phyloP scores from a whole-genome alignment of 1,140 invertebrate genomes.

The Temnothorax longispinosus region DNA sequence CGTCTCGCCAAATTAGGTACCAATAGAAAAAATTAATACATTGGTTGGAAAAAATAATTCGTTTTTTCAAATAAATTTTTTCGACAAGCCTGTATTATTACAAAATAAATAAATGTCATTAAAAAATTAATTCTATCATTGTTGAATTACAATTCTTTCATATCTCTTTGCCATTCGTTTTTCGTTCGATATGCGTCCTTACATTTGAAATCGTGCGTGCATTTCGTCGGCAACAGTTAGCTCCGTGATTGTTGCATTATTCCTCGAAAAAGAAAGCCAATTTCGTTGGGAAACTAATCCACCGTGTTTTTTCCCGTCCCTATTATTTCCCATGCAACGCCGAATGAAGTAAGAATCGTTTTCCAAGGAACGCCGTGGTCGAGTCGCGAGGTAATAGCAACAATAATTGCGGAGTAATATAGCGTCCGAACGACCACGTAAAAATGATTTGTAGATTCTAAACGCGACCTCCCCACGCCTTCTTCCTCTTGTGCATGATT shows the following conservation, averaged over 20 bases:
- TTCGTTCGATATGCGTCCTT: neutral
- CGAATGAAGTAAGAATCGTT: neutral
- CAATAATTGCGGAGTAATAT: conserved; percentile 34
- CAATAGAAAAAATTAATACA: conserved; percentile 19
- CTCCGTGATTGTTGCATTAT: neutral
- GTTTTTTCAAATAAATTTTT: neutral
- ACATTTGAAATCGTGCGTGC: neutral
- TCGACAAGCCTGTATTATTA: neutral
- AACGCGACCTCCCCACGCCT: conserved; percentile 17
- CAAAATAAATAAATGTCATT: neutral
- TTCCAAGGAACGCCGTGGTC: neutral
- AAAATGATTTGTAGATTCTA: conserved; percentile 69
- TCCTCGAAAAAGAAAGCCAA: conserved; percentile 14
- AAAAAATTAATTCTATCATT: neutral
- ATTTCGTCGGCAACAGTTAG: neutral
- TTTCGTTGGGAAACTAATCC: conserved; percentile 14
- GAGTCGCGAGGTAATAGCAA: conserved; percentile 12
- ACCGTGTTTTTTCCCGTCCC: neutral
- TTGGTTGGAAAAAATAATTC: neutral
- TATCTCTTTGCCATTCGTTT: neutral
- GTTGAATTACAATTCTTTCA: neutral
- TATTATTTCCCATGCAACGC: conserved; percentile 21
- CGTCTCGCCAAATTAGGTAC: neutral
- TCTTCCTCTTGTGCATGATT: neutral
- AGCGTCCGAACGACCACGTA: conserved; percentile 30